Evolutionary conservation across 2,888 invertebrate species (phyloP).

Genomic region (Cantharis flavilabris): DNA sequence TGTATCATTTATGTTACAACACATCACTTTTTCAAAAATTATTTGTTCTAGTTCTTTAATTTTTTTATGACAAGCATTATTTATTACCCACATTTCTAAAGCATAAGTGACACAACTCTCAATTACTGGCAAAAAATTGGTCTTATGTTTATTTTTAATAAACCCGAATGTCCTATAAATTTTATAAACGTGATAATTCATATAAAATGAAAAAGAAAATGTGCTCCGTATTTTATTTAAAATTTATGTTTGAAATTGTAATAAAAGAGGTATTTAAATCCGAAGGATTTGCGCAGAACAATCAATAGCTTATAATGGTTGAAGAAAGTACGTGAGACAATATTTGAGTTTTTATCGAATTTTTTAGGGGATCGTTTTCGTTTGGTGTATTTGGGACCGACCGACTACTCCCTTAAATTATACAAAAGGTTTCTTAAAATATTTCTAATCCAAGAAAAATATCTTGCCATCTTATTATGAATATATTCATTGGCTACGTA

Average conservation of each 20-base stretch:
- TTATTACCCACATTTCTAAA: background rate
- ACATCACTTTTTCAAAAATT: background rate
- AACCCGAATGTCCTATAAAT: background rate
- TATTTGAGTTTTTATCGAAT: constrained; percentile 30
- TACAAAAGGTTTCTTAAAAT: no score
- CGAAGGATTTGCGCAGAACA: constrained; percentile 26
- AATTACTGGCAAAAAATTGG: background rate
- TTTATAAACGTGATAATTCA: background rate
- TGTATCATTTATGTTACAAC: background rate
- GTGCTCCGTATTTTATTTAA: background rate
- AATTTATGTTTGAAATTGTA: constrained; percentile 10
- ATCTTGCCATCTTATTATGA: no score
- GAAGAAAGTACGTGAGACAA: constrained; percentile 28
- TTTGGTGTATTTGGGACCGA: constrained; percentile 2
- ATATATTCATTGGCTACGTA: no score
- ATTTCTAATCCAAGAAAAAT: no score
- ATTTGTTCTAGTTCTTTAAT: background rate
- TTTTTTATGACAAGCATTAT: background rate
- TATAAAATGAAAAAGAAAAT: background rate
- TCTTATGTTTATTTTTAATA: background rate
- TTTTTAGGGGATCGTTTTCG: constrained; percentile 17
- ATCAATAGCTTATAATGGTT: constrained; percentile 27
- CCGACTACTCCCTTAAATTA: no score
- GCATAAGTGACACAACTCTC: background rate
- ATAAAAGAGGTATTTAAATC: constrained; percentile 25